Percentiles rank a stretch among this genome's conserved stretches.
Evolutionary conservation across 2,888 invertebrate species (phyloP).

Genomic region (Tipula vernalis): DNA sequence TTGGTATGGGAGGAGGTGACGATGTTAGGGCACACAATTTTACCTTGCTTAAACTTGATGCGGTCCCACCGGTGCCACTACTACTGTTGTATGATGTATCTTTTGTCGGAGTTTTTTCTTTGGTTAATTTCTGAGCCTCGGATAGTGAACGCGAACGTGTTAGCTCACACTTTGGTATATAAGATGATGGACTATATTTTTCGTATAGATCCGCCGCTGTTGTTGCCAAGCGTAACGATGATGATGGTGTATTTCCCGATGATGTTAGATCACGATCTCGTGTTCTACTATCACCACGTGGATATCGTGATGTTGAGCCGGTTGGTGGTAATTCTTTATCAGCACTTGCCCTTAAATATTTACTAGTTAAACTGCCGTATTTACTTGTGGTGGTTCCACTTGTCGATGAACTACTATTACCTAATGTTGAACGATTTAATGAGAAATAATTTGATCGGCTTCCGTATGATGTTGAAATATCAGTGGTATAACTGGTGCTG

Average conservation of each 20-base stretch:
- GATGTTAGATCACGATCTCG: conserved; percentile 16
- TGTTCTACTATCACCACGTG: conserved; percentile 15
- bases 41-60: conserved; percentile 18
- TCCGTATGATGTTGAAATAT: conserved; percentile 23
- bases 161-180: conserved; percentile 46
- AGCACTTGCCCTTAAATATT: conserved; percentile 17
- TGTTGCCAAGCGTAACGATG: conserved; percentile 42
- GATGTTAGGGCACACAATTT: conserved; percentile 17
- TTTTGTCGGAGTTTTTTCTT: conserved; percentile 11
- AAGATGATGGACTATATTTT: conserved; percentile 63
- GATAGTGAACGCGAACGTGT: conserved; percentile 37
- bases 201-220: conserved; percentile 55
- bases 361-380: conserved; percentile 34
- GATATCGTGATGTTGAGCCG: neutral
- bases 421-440: conserved; percentile 17
- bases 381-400: conserved; percentile 31
- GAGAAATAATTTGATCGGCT: conserved; percentile 25
- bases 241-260: conserved; percentile 30
- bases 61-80: conserved; percentile 12
- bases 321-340: conserved; percentile 14
- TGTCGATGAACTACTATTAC: conserved; percentile 10
- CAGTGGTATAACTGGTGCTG: conserved; percentile 17
- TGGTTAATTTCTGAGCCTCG: conserved; percentile 21
- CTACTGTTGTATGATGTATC: conserved; percentile 11
- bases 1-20: conserved; percentile 10